phyloP scores from a whole-genome alignment of 2,113 vertebrate genomes.

The Synodontis membranacea region DNA sequence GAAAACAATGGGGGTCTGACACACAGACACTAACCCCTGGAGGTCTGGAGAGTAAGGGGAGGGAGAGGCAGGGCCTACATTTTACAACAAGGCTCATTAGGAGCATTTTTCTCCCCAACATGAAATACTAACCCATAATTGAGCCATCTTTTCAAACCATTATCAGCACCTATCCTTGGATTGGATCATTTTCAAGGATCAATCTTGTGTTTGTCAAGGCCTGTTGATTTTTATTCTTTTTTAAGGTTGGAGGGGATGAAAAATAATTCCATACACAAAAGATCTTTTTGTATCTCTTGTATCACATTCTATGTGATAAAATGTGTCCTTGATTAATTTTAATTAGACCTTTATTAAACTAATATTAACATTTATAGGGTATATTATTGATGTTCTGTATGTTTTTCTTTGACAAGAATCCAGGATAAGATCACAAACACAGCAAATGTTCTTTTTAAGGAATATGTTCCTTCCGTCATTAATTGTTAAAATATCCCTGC shows the following conservation, averaged over 20 bases:
- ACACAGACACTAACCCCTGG: slow-evolving; percentile 76
- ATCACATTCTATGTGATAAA: slow-evolving; percentile 29
- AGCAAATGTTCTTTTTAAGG: not conserved
- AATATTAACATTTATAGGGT: not conserved
- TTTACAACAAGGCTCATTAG: slow-evolving; percentile 72
- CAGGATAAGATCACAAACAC: not conserved
- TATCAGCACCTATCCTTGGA: slow-evolving; percentile 56
- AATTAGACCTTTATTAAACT: slow-evolving; percentile 29
- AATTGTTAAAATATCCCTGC: not conserved
- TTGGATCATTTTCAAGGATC: slow-evolving; percentile 55
- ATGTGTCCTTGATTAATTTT: slow-evolving; percentile 41
- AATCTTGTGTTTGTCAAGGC: slow-evolving; percentile 50
- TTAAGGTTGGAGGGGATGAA: slow-evolving; percentile 27
- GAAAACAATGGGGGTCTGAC: slow-evolving; percentile 78
- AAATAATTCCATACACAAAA: slow-evolving; percentile 47
- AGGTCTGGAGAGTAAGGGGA: slow-evolving; percentile 67
- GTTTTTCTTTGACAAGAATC: not conserved
- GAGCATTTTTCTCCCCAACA: slow-evolving; percentile 68
- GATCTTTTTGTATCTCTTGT: slow-evolving; percentile 26
- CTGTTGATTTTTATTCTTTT: not conserved
- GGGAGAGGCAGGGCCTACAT: slow-evolving; percentile 59
- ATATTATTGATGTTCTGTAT: not conserved
- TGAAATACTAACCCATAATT: slow-evolving; percentile 69
- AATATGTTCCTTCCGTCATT: not conserved
- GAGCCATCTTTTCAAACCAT: slow-evolving; percentile 59